Conservation (phyloP, 2,113 vertebrate genomes). For the Serilophus lunatus region DNA sequence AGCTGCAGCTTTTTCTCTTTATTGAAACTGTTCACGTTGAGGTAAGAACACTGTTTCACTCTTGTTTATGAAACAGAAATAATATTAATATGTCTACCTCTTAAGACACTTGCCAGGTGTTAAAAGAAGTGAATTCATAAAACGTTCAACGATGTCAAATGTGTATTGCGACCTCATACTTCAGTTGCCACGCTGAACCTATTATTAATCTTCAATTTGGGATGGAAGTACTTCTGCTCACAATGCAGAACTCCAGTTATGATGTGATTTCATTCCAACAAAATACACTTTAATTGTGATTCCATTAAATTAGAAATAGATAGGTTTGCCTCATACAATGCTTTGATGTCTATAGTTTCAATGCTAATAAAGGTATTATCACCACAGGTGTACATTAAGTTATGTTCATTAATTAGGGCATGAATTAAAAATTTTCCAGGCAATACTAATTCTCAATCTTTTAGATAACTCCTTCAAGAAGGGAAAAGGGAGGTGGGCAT, state of each 20-base stretch:
- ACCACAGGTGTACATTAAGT: conserved; percentile 65
- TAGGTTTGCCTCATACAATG: conserved; percentile 56
- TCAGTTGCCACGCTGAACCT: conserved; percentile 55
- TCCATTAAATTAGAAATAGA: conserved; percentile 69
- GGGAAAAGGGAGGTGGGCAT: background rate
- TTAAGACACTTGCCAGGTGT: conserved; percentile 42
- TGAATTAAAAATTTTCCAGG: conserved; percentile 63
- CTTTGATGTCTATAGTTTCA: conserved; percentile 68
- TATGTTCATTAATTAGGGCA: conserved; percentile 63
- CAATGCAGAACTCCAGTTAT: conserved; percentile 36
- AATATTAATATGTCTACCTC: conserved; percentile 65
- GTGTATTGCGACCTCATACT: conserved; percentile 49
- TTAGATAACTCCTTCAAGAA: conserved; percentile 30
- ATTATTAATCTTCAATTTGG: conserved; percentile 66
- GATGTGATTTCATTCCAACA: conserved; percentile 55
- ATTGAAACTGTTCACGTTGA: conserved; percentile 49
- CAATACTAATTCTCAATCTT: conserved; percentile 44
- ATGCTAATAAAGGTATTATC: conserved; percentile 68
- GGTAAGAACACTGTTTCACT: conserved; percentile 44
- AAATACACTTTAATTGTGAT: conserved; percentile 68
- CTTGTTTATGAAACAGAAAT: conserved; percentile 73
- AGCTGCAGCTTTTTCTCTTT: conserved; percentile 55
- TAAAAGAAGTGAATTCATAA: conserved; percentile 62
- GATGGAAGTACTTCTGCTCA: conserved; percentile 61
- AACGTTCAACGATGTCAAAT: conserved; percentile 56